Conservation (phyloP, 2,797 vertebrate species). For the Aratinga solstitialis region DNA sequence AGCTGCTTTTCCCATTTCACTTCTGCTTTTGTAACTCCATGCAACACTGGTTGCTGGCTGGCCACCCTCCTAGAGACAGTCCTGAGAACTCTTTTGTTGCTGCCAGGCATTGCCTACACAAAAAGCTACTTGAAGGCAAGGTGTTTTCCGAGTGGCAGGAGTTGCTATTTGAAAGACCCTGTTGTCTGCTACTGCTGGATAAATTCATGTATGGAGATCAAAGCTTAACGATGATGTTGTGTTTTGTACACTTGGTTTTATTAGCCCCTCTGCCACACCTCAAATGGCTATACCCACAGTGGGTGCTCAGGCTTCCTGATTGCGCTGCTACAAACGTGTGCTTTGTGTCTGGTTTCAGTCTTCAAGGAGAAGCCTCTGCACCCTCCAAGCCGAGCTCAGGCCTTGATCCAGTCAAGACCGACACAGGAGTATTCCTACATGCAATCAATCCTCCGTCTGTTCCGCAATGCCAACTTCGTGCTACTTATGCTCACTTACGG, state of each 20-base stretch:
- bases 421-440: conserved; percentile 83
- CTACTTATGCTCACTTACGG: conserved; percentile 90
- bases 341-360: conserved; percentile 78
- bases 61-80: not conserved
- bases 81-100: not conserved
- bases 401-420: conserved; percentile 74
- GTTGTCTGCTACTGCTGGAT: not conserved
- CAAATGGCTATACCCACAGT: not conserved
- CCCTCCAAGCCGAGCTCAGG: conserved; percentile 89
- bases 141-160: not conserved
- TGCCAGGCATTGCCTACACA: not conserved
- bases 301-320: not conserved
- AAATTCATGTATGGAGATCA: not conserved
- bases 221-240: not conserved
- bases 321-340: not conserved
- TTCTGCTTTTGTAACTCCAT: not conserved
- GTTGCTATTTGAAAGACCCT: not conserved
- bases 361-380: conserved; percentile 89
- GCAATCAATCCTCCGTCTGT: conserved; percentile 82
- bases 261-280: not conserved
- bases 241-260: not conserved
- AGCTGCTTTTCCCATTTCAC: not conserved
- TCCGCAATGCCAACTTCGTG: conserved; percentile 87
- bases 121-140: not conserved
- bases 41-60: not conserved